These are phyloP conservation scores for Mylabris phalerata DNA, from an alignment of 1,140 invertebrate species.

Conservation along the genomic window DNA sequence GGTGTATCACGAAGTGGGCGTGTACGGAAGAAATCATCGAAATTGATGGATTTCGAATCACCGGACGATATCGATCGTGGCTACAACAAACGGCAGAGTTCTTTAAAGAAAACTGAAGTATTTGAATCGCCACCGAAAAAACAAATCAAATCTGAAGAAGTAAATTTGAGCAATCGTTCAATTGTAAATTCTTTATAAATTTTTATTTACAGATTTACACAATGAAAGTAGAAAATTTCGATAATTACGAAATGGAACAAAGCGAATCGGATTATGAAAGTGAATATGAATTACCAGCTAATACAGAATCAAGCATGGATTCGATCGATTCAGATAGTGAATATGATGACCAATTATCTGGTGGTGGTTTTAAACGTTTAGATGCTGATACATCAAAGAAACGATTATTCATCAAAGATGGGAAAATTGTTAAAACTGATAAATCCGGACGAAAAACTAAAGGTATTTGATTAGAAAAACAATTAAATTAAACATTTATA, in stretches of 20 bases:
- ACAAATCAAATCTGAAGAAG: conserved; percentile 41
- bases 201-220: conserved; percentile 17
- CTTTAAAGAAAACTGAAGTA: conserved; percentile 34
- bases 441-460: conserved; percentile 21
- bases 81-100: conserved; percentile 41
- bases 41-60: conserved; percentile 87
- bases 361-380: conserved; percentile 47
- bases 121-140: conserved; percentile 35
- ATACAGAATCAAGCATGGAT: conserved; percentile 37
- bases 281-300: conserved; percentile 36
- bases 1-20: conserved; percentile 80
- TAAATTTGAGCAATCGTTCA: background rate
- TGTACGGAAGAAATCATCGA: conserved; percentile 89
- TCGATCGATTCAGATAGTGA: conserved; percentile 42
- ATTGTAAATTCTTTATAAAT: background rate
- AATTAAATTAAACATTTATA: background rate
- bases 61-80: conserved; percentile 65
- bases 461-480: too few species aligned
- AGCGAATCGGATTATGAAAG: conserved; percentile 39
- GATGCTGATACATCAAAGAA: conserved; percentile 59
- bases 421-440: conserved; percentile 56
- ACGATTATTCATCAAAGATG: conserved; percentile 65
- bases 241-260: conserved; percentile 46
- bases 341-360: conserved; percentile 43
- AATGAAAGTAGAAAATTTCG: conserved; percentile 39